These are phyloP conservation scores for Notodonta ziczac DNA, from an alignment of 2,888 invertebrate genomes.

Conservation along the genomic window DNA sequence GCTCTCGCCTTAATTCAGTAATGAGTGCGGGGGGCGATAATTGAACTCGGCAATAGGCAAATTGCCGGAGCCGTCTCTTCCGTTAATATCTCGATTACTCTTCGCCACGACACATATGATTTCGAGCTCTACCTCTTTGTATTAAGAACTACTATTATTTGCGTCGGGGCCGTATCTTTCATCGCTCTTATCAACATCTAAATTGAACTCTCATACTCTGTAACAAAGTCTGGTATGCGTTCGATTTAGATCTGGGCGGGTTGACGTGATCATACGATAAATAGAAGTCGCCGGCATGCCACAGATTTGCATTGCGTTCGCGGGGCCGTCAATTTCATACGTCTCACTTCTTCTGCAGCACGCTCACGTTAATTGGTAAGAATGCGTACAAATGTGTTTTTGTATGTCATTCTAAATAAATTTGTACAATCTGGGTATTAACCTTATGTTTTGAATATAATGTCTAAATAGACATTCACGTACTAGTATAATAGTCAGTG, in stretches of 20 bases:
- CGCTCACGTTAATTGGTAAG: constrained; percentile 57
- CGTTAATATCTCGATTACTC: constrained; percentile 55
- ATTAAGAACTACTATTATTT: constrained; percentile 49
- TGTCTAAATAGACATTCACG: constrained; percentile 11
- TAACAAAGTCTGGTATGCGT: constrained; percentile 58
- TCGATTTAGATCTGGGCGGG: constrained; percentile 43
- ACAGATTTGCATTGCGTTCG: constrained; percentile 76
- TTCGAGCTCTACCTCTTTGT: constrained; percentile 45
- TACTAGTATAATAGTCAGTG: constrained; percentile 9
- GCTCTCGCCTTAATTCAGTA: constrained; percentile 81
- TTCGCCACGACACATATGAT: constrained; percentile 31
- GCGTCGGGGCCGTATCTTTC: constrained; percentile 33
- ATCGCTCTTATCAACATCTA: constrained; percentile 54
- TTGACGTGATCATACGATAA: constrained; percentile 60
- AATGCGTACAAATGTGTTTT: constrained; percentile 55
- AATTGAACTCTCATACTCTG: constrained; percentile 62
- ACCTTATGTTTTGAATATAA: neutral
- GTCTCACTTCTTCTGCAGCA: constrained; percentile 63
- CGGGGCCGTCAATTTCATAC: constrained; percentile 66
- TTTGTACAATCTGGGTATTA: constrained; percentile 4
- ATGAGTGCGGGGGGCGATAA: constrained; percentile 84
- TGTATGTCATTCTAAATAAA: constrained; percentile 29
- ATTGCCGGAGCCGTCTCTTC: constrained; percentile 72
- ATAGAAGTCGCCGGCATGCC: constrained; percentile 59
- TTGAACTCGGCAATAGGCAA: constrained; percentile 82